Conservation (phyloP, 2,888 invertebrate species). For the Agrotis ipsilon region DNA sequence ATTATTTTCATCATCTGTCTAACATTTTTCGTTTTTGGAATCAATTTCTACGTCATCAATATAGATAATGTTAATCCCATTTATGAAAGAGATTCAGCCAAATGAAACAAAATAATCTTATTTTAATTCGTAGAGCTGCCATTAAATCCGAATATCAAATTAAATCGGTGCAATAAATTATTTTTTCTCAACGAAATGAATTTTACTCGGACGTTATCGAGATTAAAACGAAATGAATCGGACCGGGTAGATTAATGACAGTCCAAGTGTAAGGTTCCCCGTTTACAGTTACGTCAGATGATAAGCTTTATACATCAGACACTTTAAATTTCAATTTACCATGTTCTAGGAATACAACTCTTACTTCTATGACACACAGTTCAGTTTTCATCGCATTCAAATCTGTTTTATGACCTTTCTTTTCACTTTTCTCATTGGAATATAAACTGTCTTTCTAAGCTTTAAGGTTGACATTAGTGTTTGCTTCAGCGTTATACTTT, state of each 20-base stretch:
- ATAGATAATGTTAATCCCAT: neutral
- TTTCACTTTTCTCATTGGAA: slow-evolving; percentile 7
- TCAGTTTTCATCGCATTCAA: slow-evolving; percentile 21
- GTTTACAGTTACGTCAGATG: slow-evolving; percentile 41
- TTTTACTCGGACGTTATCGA: slow-evolving; percentile 61
- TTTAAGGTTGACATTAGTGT: slow-evolving; percentile 11
- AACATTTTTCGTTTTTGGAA: neutral
- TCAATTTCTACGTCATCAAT: neutral
- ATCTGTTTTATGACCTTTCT: slow-evolving; percentile 24
- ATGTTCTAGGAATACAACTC: slow-evolving; percentile 36
- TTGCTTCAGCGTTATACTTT: slow-evolving; percentile 7
- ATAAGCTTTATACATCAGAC: slow-evolving; percentile 45
- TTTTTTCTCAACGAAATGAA: slow-evolving; percentile 55
- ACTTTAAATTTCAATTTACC: slow-evolving; percentile 39
- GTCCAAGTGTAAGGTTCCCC: slow-evolving; percentile 51
- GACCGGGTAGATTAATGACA: slow-evolving; percentile 68
- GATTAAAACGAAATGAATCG: slow-evolving; percentile 69
- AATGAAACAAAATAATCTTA: slow-evolving; percentile 20
- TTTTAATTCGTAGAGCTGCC: slow-evolving; percentile 8
- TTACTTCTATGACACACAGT: slow-evolving; percentile 26
- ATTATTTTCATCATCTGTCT: neutral
- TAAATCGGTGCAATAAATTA: slow-evolving; percentile 58
- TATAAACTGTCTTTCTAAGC: neutral
- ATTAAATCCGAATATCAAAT: slow-evolving; percentile 35
- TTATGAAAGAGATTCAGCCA: neutral